Percentiles rank a stretch among this genome's conserved stretches.
phyloP scores from a whole-genome alignment of 2,797 vertebrate species.

The Ctenosaura bakeri region DNA sequence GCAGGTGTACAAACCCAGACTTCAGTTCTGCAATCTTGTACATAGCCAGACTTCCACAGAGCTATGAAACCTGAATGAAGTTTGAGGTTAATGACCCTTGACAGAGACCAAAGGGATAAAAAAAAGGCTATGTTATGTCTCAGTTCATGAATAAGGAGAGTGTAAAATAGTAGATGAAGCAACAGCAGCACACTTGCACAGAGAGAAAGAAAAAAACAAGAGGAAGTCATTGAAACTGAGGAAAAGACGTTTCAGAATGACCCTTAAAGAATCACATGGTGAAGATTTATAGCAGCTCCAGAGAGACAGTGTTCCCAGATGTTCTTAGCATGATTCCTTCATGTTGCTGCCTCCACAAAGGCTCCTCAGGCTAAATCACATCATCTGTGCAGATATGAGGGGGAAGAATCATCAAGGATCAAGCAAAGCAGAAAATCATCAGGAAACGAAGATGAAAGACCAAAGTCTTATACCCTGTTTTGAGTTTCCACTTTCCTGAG shows the following conservation, averaged over 20 bases:
- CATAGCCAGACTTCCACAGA: neutral
- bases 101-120: neutral
- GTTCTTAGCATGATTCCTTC: neutral
- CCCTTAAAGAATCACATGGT: neutral
- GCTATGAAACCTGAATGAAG: neutral
- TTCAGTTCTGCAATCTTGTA: neutral
- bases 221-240: neutral
- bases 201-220: neutral
- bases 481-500: neutral
- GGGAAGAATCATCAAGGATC: neutral
- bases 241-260: conserved; percentile 11
- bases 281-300: neutral
- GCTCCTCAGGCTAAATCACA: neutral
- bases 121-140: too few species aligned
- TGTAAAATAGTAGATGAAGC: neutral
- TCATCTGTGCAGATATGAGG: neutral
- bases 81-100: conserved; percentile 8
- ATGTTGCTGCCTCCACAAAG: neutral
- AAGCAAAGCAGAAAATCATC: neutral
- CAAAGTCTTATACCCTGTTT: neutral
- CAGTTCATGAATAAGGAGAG: neutral
- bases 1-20: neutral
- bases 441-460: neutral
- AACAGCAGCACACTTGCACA: neutral
- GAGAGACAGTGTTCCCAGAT: neutral